Percentiles rank a stretch among this genome's conserved stretches.
Evolutionary conservation across 2,888 invertebrate genomes (phyloP).

Genomic region (Cryptus armator): DNA sequence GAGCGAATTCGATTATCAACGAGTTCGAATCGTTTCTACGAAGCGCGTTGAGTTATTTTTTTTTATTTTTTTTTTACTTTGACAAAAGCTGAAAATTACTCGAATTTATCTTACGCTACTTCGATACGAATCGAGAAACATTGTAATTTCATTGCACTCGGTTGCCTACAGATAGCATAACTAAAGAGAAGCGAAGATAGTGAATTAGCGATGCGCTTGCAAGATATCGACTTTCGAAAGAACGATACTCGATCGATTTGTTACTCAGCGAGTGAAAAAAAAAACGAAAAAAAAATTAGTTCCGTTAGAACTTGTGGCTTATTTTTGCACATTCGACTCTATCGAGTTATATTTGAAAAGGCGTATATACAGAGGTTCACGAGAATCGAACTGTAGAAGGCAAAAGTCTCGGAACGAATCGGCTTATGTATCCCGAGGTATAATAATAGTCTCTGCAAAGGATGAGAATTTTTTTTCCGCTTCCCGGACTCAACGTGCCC

Average conservation of each 20-base stretch:
- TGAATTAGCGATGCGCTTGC: background rate
- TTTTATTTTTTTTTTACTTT: background rate
- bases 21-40: slow-evolving; percentile 42
- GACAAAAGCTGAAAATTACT: background rate
- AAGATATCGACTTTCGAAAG: slow-evolving; percentile 17
- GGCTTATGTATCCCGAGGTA: background rate
- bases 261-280: slow-evolving; percentile 4
- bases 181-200: background rate
- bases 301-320: background rate
- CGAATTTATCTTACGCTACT: background rate
- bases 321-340: slow-evolving; percentile 22
- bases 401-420: slow-evolving; percentile 12
- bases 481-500: slow-evolving; percentile 22
- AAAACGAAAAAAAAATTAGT: background rate
- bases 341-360: background rate
- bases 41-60: slow-evolving; percentile 11
- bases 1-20: slow-evolving; percentile 43
- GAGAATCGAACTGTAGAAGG: background rate
- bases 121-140: background rate
- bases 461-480: slow-evolving; percentile 63
- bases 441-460: slow-evolving; percentile 31
- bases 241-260: background rate
- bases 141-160: background rate
- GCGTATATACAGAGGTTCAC: background rate
- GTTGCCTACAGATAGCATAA: slow-evolving; percentile 6